Evolutionary conservation across 2,888 invertebrate species (phyloP), one percentile per base, ranked within the genome.

Genomic region (Deilephila elpenor): DNA sequence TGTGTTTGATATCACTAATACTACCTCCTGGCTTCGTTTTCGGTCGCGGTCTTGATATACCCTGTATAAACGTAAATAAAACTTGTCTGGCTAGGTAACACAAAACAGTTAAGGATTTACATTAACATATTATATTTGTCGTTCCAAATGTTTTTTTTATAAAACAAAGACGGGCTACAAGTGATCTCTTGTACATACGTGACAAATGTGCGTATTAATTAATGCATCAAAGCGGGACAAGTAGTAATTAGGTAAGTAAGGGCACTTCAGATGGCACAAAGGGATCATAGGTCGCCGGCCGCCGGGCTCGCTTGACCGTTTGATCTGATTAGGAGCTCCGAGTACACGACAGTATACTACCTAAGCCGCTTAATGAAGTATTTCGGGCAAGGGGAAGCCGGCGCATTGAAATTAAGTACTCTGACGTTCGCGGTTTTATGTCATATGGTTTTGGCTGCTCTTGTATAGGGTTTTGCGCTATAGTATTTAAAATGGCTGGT

Each of bases 241-340:
- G 78, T 74, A 76, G 73, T 77, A 79, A 79, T 78, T 77, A 78
- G 44, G 75, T 75, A 74, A 73, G 74, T 75, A 75, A 71, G 76
- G 73, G 75, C 67, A 56, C 44, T 73, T 37, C 37, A 37, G 59
- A 56, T 62, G 72, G 25, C 67, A 73, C 70, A 73, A 70, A 73
- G 73, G 73, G 73, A 73, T 73, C 59, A 70, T 29, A 73, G 73
- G 67, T 70, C 59, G 67, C 6, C 59, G 37, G 73, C 25, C 74
- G 72, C 75, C 73, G 75, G 76, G 78, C 79, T 78, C 79, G 78
- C 76, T 75, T 79, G 78, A 80, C 79, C 79, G 78, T 75, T 74
- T 78, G 79, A 80, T 80, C 80, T 78, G 78, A 79, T 80, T 79
- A 79, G 64, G 67, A 64, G 53, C 32, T 17, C 37, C 51, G 56